phyloP scores from a whole-genome alignment of 2,113 vertebrate genomes.

The Ciconia boyciana region DNA sequence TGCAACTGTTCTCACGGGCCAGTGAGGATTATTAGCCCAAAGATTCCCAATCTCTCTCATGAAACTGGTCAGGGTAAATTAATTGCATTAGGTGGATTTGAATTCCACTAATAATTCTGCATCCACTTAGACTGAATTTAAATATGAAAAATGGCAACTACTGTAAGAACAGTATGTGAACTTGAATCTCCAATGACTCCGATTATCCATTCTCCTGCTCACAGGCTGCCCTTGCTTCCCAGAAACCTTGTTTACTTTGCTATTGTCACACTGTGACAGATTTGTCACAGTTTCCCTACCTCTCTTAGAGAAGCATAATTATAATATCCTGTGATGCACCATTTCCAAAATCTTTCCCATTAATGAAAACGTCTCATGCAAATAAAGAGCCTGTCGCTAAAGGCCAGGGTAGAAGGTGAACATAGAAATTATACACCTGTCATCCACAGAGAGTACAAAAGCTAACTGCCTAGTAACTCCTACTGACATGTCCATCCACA shows the following conservation, averaged over 20 bases:
- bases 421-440: neutral
- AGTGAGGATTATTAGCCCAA: neutral
- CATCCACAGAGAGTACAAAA: neutral
- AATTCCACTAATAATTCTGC: neutral
- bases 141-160: neutral
- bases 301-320: neutral
- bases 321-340: neutral
- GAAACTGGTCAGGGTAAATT: neutral
- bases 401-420: neutral
- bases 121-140: neutral
- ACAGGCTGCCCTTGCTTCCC: neutral
- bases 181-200: neutral
- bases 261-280: neutral
- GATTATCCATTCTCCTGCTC: neutral
- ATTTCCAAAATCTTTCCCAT: neutral
- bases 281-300: neutral
- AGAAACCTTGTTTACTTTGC: neutral
- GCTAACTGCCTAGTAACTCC: neutral
- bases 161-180: neutral
- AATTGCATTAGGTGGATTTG: neutral
- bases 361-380: neutral
- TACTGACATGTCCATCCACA: neutral
- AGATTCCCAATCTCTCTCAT: neutral
- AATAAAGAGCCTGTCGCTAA: neutral
- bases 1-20: neutral